Evolutionary conservation across 1,140 invertebrate genomes (phyloP).

Genomic region (Diuraphis noxia): DNA sequence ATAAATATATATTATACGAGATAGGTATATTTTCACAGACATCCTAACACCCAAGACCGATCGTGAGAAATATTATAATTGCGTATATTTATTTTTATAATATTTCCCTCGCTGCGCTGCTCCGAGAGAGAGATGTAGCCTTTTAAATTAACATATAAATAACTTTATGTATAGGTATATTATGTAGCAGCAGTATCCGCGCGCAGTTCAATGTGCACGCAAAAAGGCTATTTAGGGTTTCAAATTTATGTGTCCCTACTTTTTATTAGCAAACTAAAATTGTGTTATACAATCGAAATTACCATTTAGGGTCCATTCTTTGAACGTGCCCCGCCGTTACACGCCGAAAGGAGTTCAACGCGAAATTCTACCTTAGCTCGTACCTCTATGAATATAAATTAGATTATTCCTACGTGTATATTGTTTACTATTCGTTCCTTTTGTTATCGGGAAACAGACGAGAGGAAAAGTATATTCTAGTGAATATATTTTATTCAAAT

Average conservation of each 20-base stretch:
- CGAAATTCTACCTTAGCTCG: conserved; percentile 3
- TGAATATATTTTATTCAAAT: conserved; percentile 12
- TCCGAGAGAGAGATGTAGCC: background rate
- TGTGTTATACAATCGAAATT: conserved; percentile 43
- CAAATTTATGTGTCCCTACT: conserved; percentile 26
- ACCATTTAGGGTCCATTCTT: conserved; percentile 40
- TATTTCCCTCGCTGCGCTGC: background rate
- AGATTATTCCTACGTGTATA: conserved; percentile 1
- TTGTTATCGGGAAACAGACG: background rate
- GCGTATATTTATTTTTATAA: background rate
- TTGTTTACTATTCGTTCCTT: conserved; percentile 23
- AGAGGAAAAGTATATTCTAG: background rate
- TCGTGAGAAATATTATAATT: background rate
- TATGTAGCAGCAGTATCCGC: background rate
- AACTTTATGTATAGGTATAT: conserved; percentile 18
- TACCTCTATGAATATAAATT: conserved; percentile 43
- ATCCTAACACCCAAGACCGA: background rate
- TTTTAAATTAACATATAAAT: conserved; percentile 52
- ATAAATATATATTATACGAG: too few species aligned
- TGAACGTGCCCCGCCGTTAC: conserved; percentile 20
- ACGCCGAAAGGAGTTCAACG: conserved; percentile 10
- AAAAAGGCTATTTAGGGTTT: conserved; percentile 13
- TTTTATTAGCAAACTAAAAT: conserved; percentile 36
- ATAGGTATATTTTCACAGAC: background rate
- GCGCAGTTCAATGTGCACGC: background rate